Evolutionary conservation across 2,797 vertebrate species (phyloP), one percentile per base, ranked within the genome.

Genomic region (Psittacula derbiana): DNA sequence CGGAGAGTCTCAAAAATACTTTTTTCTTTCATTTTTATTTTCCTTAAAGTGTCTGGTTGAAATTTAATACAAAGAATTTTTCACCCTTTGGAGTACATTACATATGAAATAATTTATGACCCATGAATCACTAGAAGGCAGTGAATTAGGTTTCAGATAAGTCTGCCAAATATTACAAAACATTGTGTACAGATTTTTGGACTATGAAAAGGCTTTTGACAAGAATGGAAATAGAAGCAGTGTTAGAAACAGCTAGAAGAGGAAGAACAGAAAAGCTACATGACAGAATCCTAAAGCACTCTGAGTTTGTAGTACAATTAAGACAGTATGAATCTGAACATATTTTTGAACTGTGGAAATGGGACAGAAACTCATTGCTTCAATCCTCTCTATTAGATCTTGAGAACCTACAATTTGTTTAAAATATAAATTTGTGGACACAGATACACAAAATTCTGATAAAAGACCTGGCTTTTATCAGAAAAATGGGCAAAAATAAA

Each of bases 141-240:
- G 94, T 96, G 97, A 97, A 96, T 98, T 96, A 96, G 89, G 97
- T 97, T 98, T 97, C 96, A 97, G 92, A 93, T 97, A 98, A 96
- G 95, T 97, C 75, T 90, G 96, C 97, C 96, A 97, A 97, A 97
- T 98, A 97, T 97, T 98, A 96, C 95, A 97, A 97, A 97, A 96
- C 92, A 97, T 97, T 98, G 97, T 98, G 94, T 96, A 91, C 73
- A 89, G 94, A 94, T 97, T 97, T 97, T 93, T 89, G 87, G 95
- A 96, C 91, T 91, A 98, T 97, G 97, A 98, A 98, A 97, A 98
- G 96, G 96, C 95, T 97, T 98, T 98, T 98, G 97, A 98, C 93
- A 96, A 94, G 94, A 96, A 95, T 97, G 92, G 90, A 97, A 98
- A 97, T 97, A 96, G 97, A 95, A 97, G 78, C 93, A 96, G 92